phyloP scores from a whole-genome alignment of 2,797 vertebrate species.

The Sebastes taczanowskii region DNA sequence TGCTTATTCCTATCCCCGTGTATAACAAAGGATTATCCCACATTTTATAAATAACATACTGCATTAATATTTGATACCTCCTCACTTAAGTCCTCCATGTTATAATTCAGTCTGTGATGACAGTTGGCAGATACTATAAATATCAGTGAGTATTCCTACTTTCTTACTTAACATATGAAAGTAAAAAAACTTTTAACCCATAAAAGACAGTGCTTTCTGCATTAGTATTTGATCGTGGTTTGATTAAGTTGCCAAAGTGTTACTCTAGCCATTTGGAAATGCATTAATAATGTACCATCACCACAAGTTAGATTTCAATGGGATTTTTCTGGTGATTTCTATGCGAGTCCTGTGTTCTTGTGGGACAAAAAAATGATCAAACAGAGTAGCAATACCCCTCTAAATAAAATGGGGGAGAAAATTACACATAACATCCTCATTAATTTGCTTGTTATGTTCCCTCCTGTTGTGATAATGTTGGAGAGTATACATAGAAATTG shows the following conservation, averaged over 20 bases:
- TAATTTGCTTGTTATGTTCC: neutral
- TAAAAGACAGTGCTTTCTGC: neutral
- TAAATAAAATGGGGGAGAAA: neutral
- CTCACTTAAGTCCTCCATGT: neutral
- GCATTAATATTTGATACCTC: constrained; percentile 24
- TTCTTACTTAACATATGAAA: neutral
- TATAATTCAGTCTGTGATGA: neutral
- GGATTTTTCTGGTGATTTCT: neutral
- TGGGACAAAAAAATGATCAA: neutral
- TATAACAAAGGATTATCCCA: constrained; percentile 52
- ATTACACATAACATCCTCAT: neutral
- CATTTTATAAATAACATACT: constrained; percentile 32
- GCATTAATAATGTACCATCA: neutral
- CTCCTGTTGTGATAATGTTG: neutral
- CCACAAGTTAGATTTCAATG: neutral
- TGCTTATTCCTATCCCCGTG: constrained; percentile 38
- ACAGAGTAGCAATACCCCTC: neutral
- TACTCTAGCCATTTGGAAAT: neutral
- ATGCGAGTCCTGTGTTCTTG: neutral
- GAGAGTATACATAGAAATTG: neutral
- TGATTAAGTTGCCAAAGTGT: neutral
- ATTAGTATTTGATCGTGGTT: neutral
- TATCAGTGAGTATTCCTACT: neutral
- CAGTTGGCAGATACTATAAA: neutral
- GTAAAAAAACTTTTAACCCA: neutral